A percentile compares a stretch with the other conserved stretches of the same genome.
Evolutionary conservation across 1,140 invertebrate genomes (phyloP).

Genomic region (Philaenus spumarius): DNA sequence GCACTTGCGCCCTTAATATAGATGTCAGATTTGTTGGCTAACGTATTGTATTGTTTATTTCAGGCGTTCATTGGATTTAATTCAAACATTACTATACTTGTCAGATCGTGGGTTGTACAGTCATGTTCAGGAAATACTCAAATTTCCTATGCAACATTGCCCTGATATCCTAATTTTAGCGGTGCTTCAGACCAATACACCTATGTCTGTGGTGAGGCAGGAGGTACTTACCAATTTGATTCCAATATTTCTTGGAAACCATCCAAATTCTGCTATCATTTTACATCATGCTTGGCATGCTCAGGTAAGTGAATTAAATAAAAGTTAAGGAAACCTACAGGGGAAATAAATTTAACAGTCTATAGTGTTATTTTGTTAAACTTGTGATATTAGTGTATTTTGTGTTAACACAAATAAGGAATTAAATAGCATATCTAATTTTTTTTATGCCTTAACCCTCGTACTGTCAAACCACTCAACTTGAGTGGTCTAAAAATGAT

Average conservation of each 20-base stretch:
- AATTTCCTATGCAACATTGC: conserved; percentile 86
- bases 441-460: too few relatives aligned
- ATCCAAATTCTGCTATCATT: conserved; percentile 89
- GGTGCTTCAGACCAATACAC: conserved; percentile 74
- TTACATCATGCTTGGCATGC: conserved; percentile 91
- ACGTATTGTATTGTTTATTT: too few relatives aligned
- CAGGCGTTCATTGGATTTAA: conserved; percentile 76
- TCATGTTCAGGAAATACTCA: conserved; percentile 84
- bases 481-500: too few relatives aligned
- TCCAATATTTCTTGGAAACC: conserved; percentile 87
- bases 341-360: neutral
- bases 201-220: conserved; percentile 66
- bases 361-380: neutral
- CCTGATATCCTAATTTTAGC: conserved; percentile 88
- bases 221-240: conserved; percentile 80
- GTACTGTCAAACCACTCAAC: too few relatives aligned
- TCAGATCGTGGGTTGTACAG: conserved; percentile 77
- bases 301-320: conserved; percentile 37
- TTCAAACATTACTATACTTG: conserved; percentile 80
- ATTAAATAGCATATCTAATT: too few relatives aligned
- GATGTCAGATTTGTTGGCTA: too few relatives aligned
- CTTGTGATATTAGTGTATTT: conserved; percentile 2
- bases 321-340: neutral
- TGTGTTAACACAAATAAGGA: too few relatives aligned
- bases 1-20: too few relatives aligned